Evolutionary conservation across 2,113 vertebrate species (phyloP).

Genomic region (Tapirus terrestris): DNA sequence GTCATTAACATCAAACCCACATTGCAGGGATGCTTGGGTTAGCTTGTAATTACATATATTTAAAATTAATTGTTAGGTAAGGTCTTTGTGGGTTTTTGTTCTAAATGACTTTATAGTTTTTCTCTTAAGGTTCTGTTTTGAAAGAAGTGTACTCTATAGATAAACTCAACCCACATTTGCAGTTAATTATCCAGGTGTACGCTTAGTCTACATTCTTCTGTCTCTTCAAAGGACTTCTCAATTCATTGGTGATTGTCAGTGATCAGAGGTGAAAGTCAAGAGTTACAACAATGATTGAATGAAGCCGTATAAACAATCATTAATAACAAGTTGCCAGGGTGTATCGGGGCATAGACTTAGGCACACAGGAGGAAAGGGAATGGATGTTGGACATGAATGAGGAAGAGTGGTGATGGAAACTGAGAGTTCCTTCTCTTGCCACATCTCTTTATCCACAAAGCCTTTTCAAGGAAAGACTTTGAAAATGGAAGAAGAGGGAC

Average conservation of each 20-base stretch:
- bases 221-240: constrained; percentile 39
- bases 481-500: background rate
- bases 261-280: constrained; percentile 11
- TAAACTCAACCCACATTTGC: background rate
- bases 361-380: background rate
- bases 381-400: background rate
- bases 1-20: background rate
- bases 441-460: background rate
- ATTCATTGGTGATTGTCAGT: background rate
- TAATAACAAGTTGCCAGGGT: background rate
- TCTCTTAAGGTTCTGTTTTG: background rate
- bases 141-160: background rate
- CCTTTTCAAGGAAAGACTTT: background rate
- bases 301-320: background rate
- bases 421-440: background rate
- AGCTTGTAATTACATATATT: background rate
- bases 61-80: background rate
- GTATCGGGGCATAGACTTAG: background rate
- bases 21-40: background rate
- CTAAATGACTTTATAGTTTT: background rate
- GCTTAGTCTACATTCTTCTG: background rate
- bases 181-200: background rate
- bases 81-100: background rate
- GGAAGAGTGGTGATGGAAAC: background rate
- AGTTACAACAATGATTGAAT: constrained; percentile 29